phyloP scores from a whole-genome alignment of 2,888 invertebrate genomes.

The Nephrotoma appendiculata region DNA sequence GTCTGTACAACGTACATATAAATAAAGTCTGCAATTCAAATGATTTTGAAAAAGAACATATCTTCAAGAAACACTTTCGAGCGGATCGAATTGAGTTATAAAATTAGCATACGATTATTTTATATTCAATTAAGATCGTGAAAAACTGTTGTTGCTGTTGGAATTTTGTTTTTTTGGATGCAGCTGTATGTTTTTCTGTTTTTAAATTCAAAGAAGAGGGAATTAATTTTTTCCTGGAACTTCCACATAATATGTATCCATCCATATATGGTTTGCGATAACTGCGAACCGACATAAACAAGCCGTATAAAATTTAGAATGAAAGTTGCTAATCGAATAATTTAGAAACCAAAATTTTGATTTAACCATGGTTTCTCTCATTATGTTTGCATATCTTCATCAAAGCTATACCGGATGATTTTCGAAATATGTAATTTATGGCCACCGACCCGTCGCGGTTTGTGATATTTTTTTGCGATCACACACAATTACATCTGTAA shows the following conservation, averaged over 20 bases:
- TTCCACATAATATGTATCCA: neutral
- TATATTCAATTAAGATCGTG: neutral
- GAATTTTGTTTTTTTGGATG: neutral
- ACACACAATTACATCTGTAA: neutral
- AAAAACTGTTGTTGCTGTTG: neutral
- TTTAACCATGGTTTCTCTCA: too few species aligned
- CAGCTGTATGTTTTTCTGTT: neutral
- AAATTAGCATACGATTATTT: neutral
- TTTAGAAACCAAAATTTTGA: too few species aligned
- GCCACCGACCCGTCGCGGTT: too few species aligned
- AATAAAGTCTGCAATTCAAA: neutral
- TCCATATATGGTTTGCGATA: neutral
- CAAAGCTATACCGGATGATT: too few species aligned
- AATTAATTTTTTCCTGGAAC: neutral
- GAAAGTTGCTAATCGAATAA: too few species aligned
- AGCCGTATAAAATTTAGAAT: too few species aligned
- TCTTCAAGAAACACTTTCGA: neutral
- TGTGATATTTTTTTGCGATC: neutral
- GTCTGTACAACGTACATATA: neutral
- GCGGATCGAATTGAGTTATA: neutral
- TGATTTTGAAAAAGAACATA: neutral
- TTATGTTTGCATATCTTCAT: too few species aligned
- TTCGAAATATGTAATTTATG: too few species aligned
- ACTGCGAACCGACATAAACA: too few species aligned
- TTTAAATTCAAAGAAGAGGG: neutral